Evolutionary conservation across 2,797 vertebrate species (phyloP).

Genomic region (Hippocampus kuda): DNA sequence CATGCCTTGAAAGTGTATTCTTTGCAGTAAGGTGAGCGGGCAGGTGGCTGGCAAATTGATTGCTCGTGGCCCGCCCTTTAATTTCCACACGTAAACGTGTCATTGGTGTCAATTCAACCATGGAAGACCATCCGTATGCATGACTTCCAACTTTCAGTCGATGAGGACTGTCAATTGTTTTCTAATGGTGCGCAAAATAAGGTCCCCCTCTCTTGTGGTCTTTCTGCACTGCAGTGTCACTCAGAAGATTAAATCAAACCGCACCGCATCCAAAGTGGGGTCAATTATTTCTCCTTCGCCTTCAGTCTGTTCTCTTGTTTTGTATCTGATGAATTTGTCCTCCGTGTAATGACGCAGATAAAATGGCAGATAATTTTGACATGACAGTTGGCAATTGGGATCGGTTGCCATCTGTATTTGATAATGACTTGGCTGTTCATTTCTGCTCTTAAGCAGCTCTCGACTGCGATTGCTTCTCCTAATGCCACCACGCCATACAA

Average conservation of each 20-base stretch:
- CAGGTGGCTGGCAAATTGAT: constrained; percentile 9
- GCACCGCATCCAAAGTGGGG: constrained; percentile 24
- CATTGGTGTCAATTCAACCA: constrained; percentile 32
- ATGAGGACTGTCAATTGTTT: constrained; percentile 26
- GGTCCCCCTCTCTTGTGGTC: constrained; percentile 21
- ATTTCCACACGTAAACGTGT: constrained; percentile 48
- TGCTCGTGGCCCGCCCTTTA: constrained; percentile 21
- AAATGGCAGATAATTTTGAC: constrained; percentile 22
- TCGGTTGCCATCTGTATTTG: constrained; percentile 9
- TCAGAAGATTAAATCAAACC: constrained; percentile 34
- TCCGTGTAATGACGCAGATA: constrained; percentile 21
- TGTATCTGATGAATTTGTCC: constrained; percentile 29
- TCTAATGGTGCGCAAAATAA: constrained; percentile 15
- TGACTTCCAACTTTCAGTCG: constrained; percentile 23
- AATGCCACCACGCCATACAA: constrained; percentile 10
- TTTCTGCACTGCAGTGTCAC: constrained; percentile 38
- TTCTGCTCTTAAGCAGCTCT: neutral
- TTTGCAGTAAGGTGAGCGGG: neutral
- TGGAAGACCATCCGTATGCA: constrained; percentile 44
- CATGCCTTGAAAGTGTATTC: constrained; percentile 16
- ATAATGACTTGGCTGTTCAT: constrained; percentile 5
- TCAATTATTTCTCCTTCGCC: constrained; percentile 37
- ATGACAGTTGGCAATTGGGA: constrained; percentile 10
- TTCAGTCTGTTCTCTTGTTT: constrained; percentile 17
- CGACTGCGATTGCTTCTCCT: neutral